Percentiles rank a stretch among this genome's conserved stretches.
These are phyloP conservation scores for Prunella strophiata DNA, from an alignment of 2,797 vertebrate genomes.

Conservation along the genomic window DNA sequence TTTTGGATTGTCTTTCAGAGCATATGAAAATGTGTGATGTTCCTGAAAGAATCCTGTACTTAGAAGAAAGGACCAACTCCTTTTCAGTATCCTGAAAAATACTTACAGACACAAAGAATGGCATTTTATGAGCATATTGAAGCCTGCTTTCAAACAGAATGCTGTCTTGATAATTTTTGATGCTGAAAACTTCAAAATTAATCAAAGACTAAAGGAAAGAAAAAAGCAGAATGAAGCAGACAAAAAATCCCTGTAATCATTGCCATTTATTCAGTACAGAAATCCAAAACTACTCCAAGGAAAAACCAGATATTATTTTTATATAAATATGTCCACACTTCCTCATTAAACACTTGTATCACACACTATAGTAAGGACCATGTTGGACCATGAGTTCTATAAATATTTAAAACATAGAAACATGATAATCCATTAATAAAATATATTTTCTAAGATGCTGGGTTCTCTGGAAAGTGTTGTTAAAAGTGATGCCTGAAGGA, in stretches of 20 bases:
- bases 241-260: background rate
- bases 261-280: background rate
- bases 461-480: background rate
- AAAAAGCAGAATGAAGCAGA: background rate
- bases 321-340: background rate
- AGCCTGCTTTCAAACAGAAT: background rate
- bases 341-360: background rate
- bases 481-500: background rate
- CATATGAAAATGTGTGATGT: background rate
- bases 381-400: background rate
- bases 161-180: background rate
- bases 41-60: background rate
- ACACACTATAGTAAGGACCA: background rate
- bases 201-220: background rate
- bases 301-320: background rate
- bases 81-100: background rate
- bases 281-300: background rate
- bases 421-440: conserved; percentile 44
- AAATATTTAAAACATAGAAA: conserved; percentile 30
- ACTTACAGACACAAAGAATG: background rate
- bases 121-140: background rate
- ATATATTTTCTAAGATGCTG: background rate
- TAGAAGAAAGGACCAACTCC: background rate
- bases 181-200: background rate
- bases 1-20: background rate